Evolutionary conservation across 2,797 vertebrate species (phyloP), one percentile per base, ranked within the genome.

Genomic region (Odontamblyopus lacepedii): DNA sequence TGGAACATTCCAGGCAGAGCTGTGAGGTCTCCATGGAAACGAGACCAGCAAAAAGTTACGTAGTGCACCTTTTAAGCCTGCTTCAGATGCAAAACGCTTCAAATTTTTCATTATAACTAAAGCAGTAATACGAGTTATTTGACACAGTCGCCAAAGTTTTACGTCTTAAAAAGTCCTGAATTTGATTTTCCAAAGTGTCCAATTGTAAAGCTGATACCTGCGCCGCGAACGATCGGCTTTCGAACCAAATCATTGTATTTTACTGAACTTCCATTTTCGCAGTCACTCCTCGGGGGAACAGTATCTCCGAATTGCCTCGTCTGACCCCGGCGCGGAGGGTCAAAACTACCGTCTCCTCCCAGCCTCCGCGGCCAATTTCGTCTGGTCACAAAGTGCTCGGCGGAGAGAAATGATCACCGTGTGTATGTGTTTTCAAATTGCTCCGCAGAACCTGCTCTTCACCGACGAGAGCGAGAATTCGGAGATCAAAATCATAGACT

Each of bases 401-500:
- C 76, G 74, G 69, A 82, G 61, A 87, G 78, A 83, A 88, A 88
- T 85, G 81, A 88, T 85, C 81, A 81, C 87, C 30, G 60, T 75
- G 78, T 84, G 71, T 5, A 2, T 87, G 64, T 90, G 64, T 90
- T 50, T 35, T 13, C 3, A 61, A 85, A 85, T 89, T 81, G 77
- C 77, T 77, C 78, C 74, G 60, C 84, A 99, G 98, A 99, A 99
- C 91, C 94, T 99, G 85, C 90, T 99, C 83, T 99, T 98, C 92
- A 98, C 96, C 29, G 97, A 98, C 69, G 97, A 99, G 91, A 95
- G 92, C 51, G 97, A 99, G 92, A 96, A 95, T 91, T 96, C 96
- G 0, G 98, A 99, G 94, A 98, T 99, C 84, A 99, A 99, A 95
- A 95, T 99, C 84, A 99, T 99, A 89, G 98, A 99, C 93, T 99